A percentile compares a stretch with the other conserved stretches of the same genome.
Evolutionary conservation across 2,797 vertebrate species (phyloP).

Genomic region (Monodelphis domestica): DNA sequence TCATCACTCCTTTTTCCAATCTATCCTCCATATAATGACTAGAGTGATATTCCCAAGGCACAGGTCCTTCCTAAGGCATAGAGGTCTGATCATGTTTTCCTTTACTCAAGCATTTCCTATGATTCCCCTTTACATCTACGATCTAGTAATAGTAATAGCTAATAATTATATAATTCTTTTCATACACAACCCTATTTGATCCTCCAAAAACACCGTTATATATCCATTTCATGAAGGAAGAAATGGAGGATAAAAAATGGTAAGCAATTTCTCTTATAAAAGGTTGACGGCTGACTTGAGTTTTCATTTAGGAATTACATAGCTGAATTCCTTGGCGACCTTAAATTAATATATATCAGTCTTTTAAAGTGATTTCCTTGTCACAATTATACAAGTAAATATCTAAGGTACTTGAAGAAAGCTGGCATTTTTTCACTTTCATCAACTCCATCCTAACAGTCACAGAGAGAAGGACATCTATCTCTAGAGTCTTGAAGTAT

Average conservation of each 20-base stretch:
- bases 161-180: neutral
- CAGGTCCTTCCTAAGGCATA: neutral
- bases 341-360: too few species aligned
- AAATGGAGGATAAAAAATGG: neutral
- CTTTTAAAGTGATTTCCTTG: too few species aligned
- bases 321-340: too few species aligned
- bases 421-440: neutral
- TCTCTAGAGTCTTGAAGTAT: neutral
- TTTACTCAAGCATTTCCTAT: neutral
- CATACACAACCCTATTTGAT: neutral
- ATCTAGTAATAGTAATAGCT: neutral
- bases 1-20: neutral
- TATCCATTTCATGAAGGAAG: neutral
- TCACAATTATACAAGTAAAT: neutral
- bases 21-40: neutral
- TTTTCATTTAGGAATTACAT: too few species aligned
- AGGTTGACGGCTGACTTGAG: too few species aligned
- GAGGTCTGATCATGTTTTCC: neutral
- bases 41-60: neutral
- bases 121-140: neutral
- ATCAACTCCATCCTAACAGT: neutral
- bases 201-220: neutral
- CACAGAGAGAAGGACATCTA: neutral
- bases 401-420: neutral
- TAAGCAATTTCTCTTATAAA: neutral